Evolutionary conservation across 1,140 invertebrate genomes (phyloP), one percentile per base, ranked within the genome.

Genomic region (Listronotus bonariensis): DNA sequence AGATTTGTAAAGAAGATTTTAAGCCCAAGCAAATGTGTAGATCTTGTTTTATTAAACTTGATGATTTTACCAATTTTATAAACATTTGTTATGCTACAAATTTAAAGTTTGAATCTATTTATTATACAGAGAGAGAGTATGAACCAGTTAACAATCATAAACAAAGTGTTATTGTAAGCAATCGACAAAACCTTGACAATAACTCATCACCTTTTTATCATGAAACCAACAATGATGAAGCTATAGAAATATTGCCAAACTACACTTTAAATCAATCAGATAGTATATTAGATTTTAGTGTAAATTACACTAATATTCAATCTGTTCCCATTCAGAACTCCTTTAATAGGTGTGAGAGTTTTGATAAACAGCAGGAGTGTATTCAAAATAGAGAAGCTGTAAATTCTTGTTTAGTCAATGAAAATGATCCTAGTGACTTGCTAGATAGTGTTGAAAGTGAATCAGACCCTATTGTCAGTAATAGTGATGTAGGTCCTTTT

Each of bases 1-100:
- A 67, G 65, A 57, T 67, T 31, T 53, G 36, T 42, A 58, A 67
- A 32, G 65, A 55, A n/a, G 65, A 67, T 43, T 67, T 48, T 53
- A 67, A 67, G 54, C 65, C 65, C 3, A 67, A 67, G 36, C 46
- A 67, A 60, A 26, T 67, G 15, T 67, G 65, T 36, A 51, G 34
- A 51, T 40, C 38, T 10, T 67, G 65, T 38, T 55, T 34, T 20
- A 36, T 42, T 20, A 67, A 67, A 42, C 20, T 67, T n/a, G n/a
- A 26, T n/a, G 65, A 67, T 49, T 60, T 67, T 34, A 52, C 31
- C 9, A 26, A 61, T 17, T 67, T 67, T 42, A 32, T 67, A 15
- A 38, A 53, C 9, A 18, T 43, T 6, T 46, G 41, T 42, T 41
- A 60, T 32, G 32, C 65, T 20, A 61, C 57, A 43, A 59, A 56